Evolutionary conservation across 2,888 invertebrate genomes (phyloP), one percentile per base, ranked within the genome.

Genomic region (Acrocera orbiculus): DNA sequence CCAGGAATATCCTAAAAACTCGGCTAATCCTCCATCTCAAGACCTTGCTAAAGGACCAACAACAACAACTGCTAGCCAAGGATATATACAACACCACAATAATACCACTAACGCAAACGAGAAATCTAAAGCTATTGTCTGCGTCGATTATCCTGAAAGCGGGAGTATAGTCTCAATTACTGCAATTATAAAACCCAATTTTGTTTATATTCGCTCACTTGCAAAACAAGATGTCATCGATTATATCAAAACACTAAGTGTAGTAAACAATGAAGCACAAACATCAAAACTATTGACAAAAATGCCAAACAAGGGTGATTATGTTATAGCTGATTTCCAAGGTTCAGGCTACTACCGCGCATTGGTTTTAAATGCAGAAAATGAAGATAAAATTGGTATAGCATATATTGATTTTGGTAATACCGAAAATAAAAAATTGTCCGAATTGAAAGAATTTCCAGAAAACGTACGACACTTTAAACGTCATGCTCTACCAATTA

Each of bases 391-490:
- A 15, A 54, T 58, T 9, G 44, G 44, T 25, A 36, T 58, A 9
- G 45, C 52, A 10, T 52, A 49, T 26, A 42, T 57, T 8, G 58
- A 58, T 34, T 56, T 47, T 35, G 58, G 58, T 2, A 58, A 49
- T 38, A 38, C 51, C n/a, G 57, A 55, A 35, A 16, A 42, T 3
- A 45, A 48, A 24, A 35, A 44, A 4, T 35, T 51, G 10, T 45
- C 46, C 3, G 42, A 48, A 16, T 44, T 58, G 2, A 45, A 46
- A 26, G 45, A 49, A 29, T 50, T 53, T 4, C 49, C 48, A 3
- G 30, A 29, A 2, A 36, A 47, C 25, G 43, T 51, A 16, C 36
- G 44, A 4, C 32, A 36, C 4, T 36, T 50, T 24, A 50, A 51
- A 1, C 46, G 53, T 5, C 47, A 50, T 31, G 47, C 51, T 4